phyloP scores from a whole-genome alignment of 2,888 invertebrate species.

The Tolmerus cingulatus region DNA sequence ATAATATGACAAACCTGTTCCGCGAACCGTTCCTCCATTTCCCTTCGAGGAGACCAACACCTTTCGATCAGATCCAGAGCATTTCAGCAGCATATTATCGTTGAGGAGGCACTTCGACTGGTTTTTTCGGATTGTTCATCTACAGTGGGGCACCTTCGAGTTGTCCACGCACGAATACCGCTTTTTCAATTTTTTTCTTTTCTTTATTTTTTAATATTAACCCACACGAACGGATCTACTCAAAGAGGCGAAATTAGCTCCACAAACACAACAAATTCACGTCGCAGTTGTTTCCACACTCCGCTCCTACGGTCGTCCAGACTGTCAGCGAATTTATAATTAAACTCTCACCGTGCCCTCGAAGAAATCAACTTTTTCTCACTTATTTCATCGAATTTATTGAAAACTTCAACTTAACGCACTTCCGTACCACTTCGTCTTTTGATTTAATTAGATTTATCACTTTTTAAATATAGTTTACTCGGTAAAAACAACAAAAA shows the following conservation, averaged over 20 bases:
- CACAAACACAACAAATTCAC: constrained; percentile 1
- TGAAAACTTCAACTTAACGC: background rate
- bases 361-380: background rate
- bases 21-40: constrained; percentile 43
- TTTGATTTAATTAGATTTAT: background rate
- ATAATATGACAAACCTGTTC: constrained; percentile 35
- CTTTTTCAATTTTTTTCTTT: background rate
- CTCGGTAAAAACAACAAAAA: constrained; percentile 31
- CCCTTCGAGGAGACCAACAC: constrained; percentile 42
- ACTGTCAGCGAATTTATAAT: constrained; percentile 1
- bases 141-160: background rate
- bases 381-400: background rate
- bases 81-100: constrained; percentile 43
- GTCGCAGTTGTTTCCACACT: background rate
- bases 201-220: background rate
- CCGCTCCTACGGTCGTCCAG: background rate
- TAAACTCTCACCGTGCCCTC: background rate
- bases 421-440: background rate
- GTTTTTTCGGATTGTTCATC: constrained; percentile 1
- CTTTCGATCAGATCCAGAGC: constrained; percentile 41
- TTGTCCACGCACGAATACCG: background rate
- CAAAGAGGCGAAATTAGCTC: background rate
- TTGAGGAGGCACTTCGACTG: background rate
- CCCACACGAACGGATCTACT: background rate
- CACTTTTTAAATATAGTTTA: background rate